phyloP scores from a whole-genome alignment of 2,113 vertebrate genomes.

The Psettodes erumei region DNA sequence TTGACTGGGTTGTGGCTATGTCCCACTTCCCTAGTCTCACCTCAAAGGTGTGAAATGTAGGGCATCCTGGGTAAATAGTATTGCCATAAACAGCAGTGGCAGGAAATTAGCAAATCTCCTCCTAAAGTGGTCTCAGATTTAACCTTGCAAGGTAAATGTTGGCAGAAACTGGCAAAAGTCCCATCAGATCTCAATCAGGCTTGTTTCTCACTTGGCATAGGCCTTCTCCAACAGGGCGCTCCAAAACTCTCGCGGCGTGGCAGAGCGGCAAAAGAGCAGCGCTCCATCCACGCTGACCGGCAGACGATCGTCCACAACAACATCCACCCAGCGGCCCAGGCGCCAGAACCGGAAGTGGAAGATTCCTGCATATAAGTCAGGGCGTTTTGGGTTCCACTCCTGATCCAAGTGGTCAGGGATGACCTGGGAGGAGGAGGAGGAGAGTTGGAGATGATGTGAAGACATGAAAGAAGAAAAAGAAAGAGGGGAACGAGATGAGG shows the following conservation, averaged over 20 bases:
- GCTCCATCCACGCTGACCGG: slow-evolving; percentile 80
- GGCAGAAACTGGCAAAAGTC: too few species aligned
- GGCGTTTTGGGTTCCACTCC: slow-evolving; percentile 84
- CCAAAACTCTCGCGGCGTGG: slow-evolving; percentile 85
- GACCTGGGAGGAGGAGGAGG: slow-evolving; percentile 71
- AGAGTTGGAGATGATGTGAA: not conserved
- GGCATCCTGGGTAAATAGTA: not conserved
- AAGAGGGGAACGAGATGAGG: not conserved
- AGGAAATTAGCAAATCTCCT: too few species aligned
- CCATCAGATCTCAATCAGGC: not conserved
- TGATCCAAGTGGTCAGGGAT: slow-evolving; percentile 84
- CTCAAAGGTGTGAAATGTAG: too few species aligned
- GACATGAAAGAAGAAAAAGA: not conserved
- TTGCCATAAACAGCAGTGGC: too few species aligned
- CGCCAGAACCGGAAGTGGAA: slow-evolving; percentile 89
- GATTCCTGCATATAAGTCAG: slow-evolving; percentile 81
- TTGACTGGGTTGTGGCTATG: not conserved
- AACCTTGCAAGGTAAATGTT: not conserved
- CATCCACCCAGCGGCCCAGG: slow-evolving; percentile 83
- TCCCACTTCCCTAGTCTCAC: not conserved
- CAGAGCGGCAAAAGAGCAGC: slow-evolving; percentile 86
- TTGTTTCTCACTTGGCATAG: slow-evolving; percentile 83
- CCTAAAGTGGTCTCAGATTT: not conserved
- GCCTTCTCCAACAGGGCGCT: slow-evolving; percentile 87
- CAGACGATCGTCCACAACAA: slow-evolving; percentile 86